These are phyloP conservation scores for Hucho hucho DNA, from an alignment of 2,113 vertebrate genomes.

Conservation along the genomic window DNA sequence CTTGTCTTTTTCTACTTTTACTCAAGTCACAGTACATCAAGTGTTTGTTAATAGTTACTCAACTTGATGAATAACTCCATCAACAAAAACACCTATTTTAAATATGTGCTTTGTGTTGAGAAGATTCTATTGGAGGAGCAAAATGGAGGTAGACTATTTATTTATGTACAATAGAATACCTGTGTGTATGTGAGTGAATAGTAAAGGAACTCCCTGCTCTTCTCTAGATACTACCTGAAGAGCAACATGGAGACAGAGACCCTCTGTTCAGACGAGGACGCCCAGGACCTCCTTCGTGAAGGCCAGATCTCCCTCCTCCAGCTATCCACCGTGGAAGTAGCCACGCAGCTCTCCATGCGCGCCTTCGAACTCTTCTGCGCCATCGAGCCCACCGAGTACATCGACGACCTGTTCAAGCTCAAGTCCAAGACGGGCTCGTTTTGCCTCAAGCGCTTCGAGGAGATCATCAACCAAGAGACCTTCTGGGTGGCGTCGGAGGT, in stretches of 20 bases:
- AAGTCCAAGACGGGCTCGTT: constrained; percentile 83
- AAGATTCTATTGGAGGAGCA: too few relatives aligned
- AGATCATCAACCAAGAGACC: constrained; percentile 97
- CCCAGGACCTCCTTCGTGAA: constrained; percentile 92
- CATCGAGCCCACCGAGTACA: constrained; percentile 97
- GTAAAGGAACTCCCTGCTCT: too few relatives aligned
- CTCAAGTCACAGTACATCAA: too few relatives aligned
- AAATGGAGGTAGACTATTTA: too few relatives aligned
- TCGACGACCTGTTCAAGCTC: constrained; percentile 94
- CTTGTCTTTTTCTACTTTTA: too few relatives aligned
- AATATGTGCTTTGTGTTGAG: too few relatives aligned
- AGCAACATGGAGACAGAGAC: constrained; percentile 99
- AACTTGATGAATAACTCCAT: too few relatives aligned
- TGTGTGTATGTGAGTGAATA: too few relatives aligned
- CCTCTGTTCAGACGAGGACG: constrained; percentile 95
- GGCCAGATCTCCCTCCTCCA: constrained; percentile 91
- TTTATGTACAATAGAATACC: too few relatives aligned
- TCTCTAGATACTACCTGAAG: constrained; percentile 91
- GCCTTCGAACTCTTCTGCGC: constrained; percentile 96
- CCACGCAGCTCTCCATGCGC: constrained; percentile 95
- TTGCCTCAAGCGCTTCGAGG: constrained; percentile 96
- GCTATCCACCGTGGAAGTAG: constrained; percentile 95
- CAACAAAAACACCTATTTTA: too few relatives aligned
- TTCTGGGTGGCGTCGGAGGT: constrained; percentile 98
- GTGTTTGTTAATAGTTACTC: too few relatives aligned